Percentiles rank a stretch among this genome's conserved stretches.
phyloP scores from a whole-genome alignment of 2,797 vertebrate species.

The Petrocephalus schoutedeni region DNA sequence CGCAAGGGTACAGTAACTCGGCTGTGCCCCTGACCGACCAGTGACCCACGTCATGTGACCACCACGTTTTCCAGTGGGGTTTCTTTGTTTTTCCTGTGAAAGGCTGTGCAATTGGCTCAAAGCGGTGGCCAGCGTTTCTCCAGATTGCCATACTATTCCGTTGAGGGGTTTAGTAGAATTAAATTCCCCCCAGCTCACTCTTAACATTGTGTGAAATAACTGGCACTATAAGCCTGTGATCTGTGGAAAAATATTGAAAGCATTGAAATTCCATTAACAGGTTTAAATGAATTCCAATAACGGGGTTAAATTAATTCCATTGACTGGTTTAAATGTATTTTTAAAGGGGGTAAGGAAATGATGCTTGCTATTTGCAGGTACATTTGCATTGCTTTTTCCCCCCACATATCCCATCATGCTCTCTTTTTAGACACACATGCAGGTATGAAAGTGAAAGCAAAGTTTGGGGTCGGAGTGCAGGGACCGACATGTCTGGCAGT shows the following conservation, averaged over 20 bases:
- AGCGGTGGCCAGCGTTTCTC: background rate
- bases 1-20: background rate
- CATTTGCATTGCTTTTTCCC: background rate
- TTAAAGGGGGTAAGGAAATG: background rate
- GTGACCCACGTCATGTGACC: background rate
- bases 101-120: background rate
- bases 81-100: background rate
- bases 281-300: background rate
- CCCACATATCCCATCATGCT: background rate
- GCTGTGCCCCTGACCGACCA: background rate
- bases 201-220: background rate
- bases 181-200: background rate
- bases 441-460: background rate
- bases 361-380: background rate
- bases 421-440: background rate
- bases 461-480: background rate
- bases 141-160: background rate
- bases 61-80: background rate
- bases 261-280: background rate
- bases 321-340: background rate
- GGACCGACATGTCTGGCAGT: background rate
- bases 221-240: background rate
- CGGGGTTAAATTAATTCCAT: background rate
- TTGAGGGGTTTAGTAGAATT: background rate
- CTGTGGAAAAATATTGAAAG: background rate